Conservation (phyloP, 2,888 invertebrate genomes). For the Odontomyia ornata region DNA sequence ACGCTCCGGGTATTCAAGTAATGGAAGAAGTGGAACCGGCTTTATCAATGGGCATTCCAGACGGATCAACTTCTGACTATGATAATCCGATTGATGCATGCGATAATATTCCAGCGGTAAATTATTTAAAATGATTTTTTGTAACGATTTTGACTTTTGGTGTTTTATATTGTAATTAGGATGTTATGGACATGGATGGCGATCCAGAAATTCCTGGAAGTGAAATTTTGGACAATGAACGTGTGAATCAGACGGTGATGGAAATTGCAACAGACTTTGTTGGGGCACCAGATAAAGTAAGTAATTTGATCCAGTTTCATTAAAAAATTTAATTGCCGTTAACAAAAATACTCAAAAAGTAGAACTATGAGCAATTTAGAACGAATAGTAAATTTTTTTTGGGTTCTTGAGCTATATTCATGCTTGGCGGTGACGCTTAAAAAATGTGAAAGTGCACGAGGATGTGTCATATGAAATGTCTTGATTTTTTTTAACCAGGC, state of each 20-base stretch:
- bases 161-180: conserved; percentile 30
- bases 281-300: conserved; percentile 70
- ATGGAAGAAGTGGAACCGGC: conserved; percentile 49
- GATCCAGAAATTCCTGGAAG: conserved; percentile 55
- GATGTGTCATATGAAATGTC: no score
- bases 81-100: conserved; percentile 69
- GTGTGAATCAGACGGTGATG: conserved; percentile 56
- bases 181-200: conserved; percentile 51
- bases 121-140: background rate
- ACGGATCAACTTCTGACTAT: conserved; percentile 65
- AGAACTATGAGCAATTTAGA: no score
- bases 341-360: background rate
- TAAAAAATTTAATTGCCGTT: background rate
- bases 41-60: conserved; percentile 45
- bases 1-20: conserved; percentile 58
- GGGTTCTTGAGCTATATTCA: no score
- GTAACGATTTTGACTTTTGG: background rate
- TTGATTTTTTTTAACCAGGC: no score
- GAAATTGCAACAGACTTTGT: conserved; percentile 70
- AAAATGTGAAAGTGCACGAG: no score
- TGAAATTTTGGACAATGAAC: conserved; percentile 61
- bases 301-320: conserved; percentile 34
- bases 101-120: conserved; percentile 57
- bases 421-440: no score
- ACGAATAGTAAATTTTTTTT: no score